A percentile compares a stretch with the other conserved stretches of the same genome.
Conservation (phyloP, 2,113 vertebrate genomes). For the Saccopteryx leptura region DNA sequence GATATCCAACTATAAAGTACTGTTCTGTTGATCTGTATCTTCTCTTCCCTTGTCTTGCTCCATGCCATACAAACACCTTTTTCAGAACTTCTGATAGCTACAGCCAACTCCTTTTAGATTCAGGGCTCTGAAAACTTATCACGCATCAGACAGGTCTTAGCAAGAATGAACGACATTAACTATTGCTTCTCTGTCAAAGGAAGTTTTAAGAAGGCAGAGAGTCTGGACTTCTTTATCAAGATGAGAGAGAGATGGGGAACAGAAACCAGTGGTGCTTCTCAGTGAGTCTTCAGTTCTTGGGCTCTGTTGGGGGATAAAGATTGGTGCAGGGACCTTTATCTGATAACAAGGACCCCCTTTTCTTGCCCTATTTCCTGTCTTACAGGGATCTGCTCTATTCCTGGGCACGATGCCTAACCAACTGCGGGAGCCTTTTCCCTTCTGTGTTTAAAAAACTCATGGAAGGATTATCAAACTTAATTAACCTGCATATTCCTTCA, state of each 20-base stretch:
- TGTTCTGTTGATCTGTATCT: neutral
- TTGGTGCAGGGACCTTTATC: neutral
- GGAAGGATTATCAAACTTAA: constrained; percentile 22
- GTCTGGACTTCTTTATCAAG: neutral
- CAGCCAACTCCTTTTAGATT: constrained; percentile 8
- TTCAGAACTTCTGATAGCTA: neutral
- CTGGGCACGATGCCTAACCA: neutral
- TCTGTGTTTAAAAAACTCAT: constrained; percentile 10
- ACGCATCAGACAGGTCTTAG: neutral
- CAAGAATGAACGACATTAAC: constrained; percentile 29
- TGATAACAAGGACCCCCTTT: neutral
- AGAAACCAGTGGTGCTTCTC: neutral
- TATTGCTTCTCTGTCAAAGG: constrained; percentile 40
- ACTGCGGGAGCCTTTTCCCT: neutral
- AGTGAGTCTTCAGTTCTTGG: neutral
- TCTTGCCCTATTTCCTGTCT: constrained; percentile 41
- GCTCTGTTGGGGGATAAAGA: neutral
- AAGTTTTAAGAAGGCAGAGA: neutral
- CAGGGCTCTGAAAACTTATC: neutral
- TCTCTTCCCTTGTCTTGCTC: neutral
- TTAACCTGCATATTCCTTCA: constrained; percentile 24
- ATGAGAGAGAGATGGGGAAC: neutral
- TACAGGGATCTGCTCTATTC: constrained; percentile 15
- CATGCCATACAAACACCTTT: neutral
- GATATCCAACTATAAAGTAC: neutral